These are phyloP conservation scores for Chrysoperla carnea DNA, from an alignment of 1,140 invertebrate species.

Conservation along the genomic window DNA sequence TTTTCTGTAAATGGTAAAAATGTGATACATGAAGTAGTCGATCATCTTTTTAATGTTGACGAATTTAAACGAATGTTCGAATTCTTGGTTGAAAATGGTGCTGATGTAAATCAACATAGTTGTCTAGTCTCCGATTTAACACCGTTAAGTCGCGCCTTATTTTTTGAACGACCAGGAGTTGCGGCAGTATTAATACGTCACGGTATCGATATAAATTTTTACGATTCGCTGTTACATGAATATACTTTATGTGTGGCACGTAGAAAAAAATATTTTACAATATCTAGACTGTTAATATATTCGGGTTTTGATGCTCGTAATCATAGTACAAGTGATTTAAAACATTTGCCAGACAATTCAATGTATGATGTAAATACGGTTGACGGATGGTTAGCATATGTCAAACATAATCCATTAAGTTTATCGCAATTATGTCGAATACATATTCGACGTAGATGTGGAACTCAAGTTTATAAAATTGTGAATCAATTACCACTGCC, in stretches of 20 bases:
- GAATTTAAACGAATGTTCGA: slow-evolving; percentile 25
- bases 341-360: slow-evolving; percentile 11
- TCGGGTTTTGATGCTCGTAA: slow-evolving; percentile 18
- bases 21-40: slow-evolving; percentile 32
- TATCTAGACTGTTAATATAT: slow-evolving; percentile 17
- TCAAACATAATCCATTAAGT: slow-evolving; percentile 23
- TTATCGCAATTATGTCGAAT: slow-evolving; percentile 26
- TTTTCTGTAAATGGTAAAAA: slow-evolving; percentile 19
- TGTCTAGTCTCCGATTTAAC: slow-evolving; percentile 15
- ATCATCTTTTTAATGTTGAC: slow-evolving; percentile 16
- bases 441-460: slow-evolving; percentile 17
- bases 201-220: slow-evolving; percentile 19
- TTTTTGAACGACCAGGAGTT: slow-evolving; percentile 12
- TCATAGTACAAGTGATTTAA: slow-evolving; percentile 12
- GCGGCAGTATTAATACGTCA: slow-evolving; percentile 14
- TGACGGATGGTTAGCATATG: slow-evolving; percentile 13
- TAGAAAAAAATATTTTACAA: slow-evolving; percentile 18
- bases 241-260: slow-evolving; percentile 24
- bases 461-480: slow-evolving; percentile 13
- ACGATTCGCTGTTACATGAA: slow-evolving; percentile 14
- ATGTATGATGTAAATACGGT: slow-evolving; percentile 8
- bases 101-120: slow-evolving; percentile 18
- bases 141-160: slow-evolving; percentile 15
- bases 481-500: slow-evolving; percentile 21
- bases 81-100: slow-evolving; percentile 26